Evolutionary conservation across 2,888 invertebrate genomes (phyloP).

Genomic region (Trichogramma dendrolimi): DNA sequence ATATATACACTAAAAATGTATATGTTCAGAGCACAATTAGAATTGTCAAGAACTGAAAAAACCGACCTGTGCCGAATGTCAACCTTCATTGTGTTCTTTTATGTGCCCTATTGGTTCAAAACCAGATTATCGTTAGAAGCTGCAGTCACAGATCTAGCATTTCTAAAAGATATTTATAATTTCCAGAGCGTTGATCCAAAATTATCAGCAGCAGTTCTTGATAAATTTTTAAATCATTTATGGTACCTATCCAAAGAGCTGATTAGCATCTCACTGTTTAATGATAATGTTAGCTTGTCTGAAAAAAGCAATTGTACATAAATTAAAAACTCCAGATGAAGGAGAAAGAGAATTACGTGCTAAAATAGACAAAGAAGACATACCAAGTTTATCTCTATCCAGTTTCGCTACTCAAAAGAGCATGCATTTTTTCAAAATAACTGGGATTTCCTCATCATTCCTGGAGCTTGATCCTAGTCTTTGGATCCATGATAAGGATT

Average conservation of each 20-base stretch:
- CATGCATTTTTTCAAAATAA: neutral
- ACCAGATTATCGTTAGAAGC: too few relatives aligned
- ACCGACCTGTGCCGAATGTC: too few relatives aligned
- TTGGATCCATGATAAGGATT: neutral
- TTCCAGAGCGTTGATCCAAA: constrained; percentile 7
- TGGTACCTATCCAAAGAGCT: constrained; percentile 21
- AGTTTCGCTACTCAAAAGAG: neutral
- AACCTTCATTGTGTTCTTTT: too few relatives aligned
- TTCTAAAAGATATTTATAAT: neutral
- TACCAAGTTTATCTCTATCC: neutral
- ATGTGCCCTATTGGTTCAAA: too few relatives aligned
- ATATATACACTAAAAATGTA: constrained; percentile 36
- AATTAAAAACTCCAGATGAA: constrained; percentile 5
- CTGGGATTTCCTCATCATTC: neutral
- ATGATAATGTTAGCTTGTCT: constrained; percentile 9
- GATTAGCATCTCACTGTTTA: constrained; percentile 14
- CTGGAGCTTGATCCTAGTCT: neutral
- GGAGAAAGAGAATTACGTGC: neutral
- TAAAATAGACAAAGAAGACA: neutral
- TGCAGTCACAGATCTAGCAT: neutral
- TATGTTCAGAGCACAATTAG: constrained; percentile 26
- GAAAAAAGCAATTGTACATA: constrained; percentile 14
- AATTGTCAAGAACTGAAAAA: too few relatives aligned
- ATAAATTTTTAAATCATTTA: constrained; percentile 12
- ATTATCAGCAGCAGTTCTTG: constrained; percentile 8